phyloP scores from a whole-genome alignment of 2,113 vertebrate genomes.

The Quiscalus mexicanus region DNA sequence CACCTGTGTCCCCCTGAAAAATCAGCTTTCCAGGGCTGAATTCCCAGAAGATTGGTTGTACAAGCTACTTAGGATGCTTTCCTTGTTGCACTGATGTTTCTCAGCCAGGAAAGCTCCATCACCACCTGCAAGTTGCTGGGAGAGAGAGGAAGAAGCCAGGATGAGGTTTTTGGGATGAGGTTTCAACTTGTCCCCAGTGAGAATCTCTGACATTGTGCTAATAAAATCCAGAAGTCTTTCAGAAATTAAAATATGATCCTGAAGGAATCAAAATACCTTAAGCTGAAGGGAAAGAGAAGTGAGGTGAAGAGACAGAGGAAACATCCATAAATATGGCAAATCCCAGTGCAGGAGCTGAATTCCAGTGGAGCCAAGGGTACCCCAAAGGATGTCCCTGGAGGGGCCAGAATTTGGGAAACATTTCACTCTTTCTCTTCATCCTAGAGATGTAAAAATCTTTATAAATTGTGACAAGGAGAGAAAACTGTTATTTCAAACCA shows the following conservation, averaged over 20 bases:
- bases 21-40: neutral
- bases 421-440: neutral
- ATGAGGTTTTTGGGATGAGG: neutral
- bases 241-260: neutral
- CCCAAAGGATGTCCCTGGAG: fast-evolving
- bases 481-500: neutral
- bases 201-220: neutral
- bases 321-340: neutral
- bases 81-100: neutral
- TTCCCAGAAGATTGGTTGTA: neutral
- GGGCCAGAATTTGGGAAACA: fast-evolving
- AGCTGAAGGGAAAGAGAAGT: neutral
- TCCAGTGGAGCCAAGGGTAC: neutral
- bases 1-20: neutral
- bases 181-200: neutral
- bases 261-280: neutral
- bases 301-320: neutral
- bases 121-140: neutral
- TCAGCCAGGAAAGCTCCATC: neutral
- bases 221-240: neutral
- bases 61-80: neutral
- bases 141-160: neutral
- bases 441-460: neutral
- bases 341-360: neutral
- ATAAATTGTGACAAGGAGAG: neutral